These are phyloP conservation scores for Camponotus floridanus DNA, from an alignment of 1,140 invertebrate genomes.

Conservation along the genomic window DNA sequence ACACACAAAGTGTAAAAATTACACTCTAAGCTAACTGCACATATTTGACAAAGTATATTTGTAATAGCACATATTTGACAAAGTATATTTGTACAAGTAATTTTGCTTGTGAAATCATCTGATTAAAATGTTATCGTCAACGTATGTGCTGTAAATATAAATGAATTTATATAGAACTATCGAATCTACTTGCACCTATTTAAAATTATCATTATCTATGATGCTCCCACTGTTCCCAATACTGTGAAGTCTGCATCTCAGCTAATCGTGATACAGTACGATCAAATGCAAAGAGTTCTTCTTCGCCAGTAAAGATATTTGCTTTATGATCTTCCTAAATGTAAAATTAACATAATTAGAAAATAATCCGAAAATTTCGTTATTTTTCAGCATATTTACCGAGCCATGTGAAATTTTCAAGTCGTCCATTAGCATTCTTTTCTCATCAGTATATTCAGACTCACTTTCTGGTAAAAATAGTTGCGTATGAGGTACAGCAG, in stretches of 20 bases:
- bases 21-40: background rate
- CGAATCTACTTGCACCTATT: slow-evolving; percentile 54
- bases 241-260: slow-evolving; percentile 98
- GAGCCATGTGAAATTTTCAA: slow-evolving; percentile 90
- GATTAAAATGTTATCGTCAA: slow-evolving; percentile 4
- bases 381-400: slow-evolving; percentile 77
- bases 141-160: background rate
- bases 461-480: slow-evolving; percentile 90
- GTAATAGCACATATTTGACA: background rate
- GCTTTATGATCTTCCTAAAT: slow-evolving; percentile 90
- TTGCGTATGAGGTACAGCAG: slow-evolving; percentile 90
- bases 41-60: slow-evolving; percentile 3
- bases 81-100: slow-evolving; percentile 38
- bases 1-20: background rate
- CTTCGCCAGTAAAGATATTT: slow-evolving; percentile 98
- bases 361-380: background rate
- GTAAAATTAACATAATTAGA: slow-evolving; percentile 51
- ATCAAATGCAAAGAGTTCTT: slow-evolving; percentile 98
- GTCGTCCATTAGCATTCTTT: slow-evolving; percentile 97
- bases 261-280: slow-evolving; percentile 96
- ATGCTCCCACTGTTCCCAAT: slow-evolving; percentile 94
- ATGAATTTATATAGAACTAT: slow-evolving; percentile 9
- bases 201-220: slow-evolving; percentile 77
- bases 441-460: slow-evolving; percentile 89
- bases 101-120: slow-evolving; percentile 9